Conservation (phyloP, 2,888 invertebrate genomes). For the Pterostichus madidus region DNA sequence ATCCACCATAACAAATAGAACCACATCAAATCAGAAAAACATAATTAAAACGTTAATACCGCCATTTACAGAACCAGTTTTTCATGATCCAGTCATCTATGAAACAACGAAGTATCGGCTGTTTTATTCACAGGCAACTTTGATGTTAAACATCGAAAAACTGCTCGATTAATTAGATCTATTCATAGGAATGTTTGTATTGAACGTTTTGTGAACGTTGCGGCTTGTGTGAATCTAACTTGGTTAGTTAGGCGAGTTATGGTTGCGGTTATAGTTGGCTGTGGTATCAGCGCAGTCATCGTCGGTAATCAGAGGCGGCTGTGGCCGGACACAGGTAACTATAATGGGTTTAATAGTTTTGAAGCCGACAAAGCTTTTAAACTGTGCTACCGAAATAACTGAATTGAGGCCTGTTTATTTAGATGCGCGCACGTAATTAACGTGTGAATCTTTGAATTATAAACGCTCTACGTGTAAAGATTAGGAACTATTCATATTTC, state of each 20-base stretch:
- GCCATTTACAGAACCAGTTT: conserved; percentile 16
- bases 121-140: conserved; percentile 27
- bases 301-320: conserved; percentile 50
- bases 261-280: neutral
- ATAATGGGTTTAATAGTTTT: conserved; percentile 52
- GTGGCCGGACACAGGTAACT: conserved; percentile 23
- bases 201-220: neutral
- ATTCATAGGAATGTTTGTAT: conserved; percentile 17
- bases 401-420: conserved; percentile 21
- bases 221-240: neutral
- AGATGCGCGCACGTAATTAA: conserved; percentile 2
- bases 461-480: neutral
- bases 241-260: conserved; percentile 29
- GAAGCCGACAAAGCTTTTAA: conserved; percentile 48
- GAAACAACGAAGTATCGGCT: conserved; percentile 23
- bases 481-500: too few species aligned
- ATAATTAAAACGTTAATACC: conserved; percentile 30
- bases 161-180: conserved; percentile 41
- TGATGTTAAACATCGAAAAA: conserved; percentile 47
- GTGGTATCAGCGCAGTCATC: conserved; percentile 44
- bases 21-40: neutral
- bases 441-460: conserved; percentile 29
- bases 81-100: conserved; percentile 8
- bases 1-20: neutral
- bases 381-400: conserved; percentile 40